Evolutionary conservation across 2,888 invertebrate genomes (phyloP), one percentile per base, ranked within the genome.

Genomic region (Copidosoma aretas): DNA sequence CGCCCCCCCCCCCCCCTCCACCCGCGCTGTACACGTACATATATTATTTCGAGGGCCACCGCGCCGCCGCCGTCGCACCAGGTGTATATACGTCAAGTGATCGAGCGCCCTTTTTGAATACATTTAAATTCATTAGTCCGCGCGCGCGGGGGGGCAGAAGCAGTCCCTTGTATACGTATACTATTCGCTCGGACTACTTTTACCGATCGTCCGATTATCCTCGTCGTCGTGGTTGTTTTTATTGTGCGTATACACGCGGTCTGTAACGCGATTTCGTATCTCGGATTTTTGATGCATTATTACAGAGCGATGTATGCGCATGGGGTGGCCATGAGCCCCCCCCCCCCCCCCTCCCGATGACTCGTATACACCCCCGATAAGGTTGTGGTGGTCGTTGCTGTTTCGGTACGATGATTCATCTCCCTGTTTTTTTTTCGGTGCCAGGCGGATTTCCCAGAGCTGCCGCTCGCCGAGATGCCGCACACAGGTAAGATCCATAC

Each of bases 91-190:
- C n/a, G 82, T 80, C 80, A 78, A 79, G 79, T 80, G 77, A 41
- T 78, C 80, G 80, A 78, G 80, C 79, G 77, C 81, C 81, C 17
- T 79, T 81, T 71, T 59, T 81, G 82, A 81, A 82, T 82, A 82
- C 78, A 82, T 82, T 82, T 81, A 81, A 82, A 82, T 82, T 81
- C 79, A 82, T 82, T 82, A 82, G 19, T 49, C 12, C 21, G 17
- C 64, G 39, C 22, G 41, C 62, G 24, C 8, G n/a, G 51, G 5
- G 22, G 19, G 5, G 60, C 58, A 46, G n/a, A 15, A 43, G 21
- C 39, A 4, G 43, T 25, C 52, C 41, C 43, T 41, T 41, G 14
- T 41, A 41, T 41, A 41, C 41, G 14, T 41, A 41, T 41, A 24
- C 46, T 41, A 22, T 46, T n/a, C 58, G 59, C 46, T 25, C 43